Evolutionary conservation across 2,113 vertebrate genomes (phyloP), one percentile per base, ranked within the genome.

Genomic region (Callionymus lyra): DNA sequence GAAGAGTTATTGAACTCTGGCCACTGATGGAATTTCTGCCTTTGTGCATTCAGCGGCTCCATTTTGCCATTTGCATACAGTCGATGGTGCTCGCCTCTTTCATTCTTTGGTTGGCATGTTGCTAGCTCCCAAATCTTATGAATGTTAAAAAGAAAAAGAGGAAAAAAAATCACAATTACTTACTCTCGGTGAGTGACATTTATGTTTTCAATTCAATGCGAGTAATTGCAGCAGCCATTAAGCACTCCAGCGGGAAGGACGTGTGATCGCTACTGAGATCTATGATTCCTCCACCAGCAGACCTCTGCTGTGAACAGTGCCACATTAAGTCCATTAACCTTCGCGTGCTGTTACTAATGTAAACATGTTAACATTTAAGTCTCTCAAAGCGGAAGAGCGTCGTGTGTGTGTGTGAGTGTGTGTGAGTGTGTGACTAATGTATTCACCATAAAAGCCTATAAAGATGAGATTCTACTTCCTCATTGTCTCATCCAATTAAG

Each of bases 1-100:
- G 68, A 73, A 81, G 78, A 76, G 74, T 59, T 65, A 68, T 80
- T 80, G 75, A 82, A 79, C 78, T 76, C 56, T 74, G 73, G 53
- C 72, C 66, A 77, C 49, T 65, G 68, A 69, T 75, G 72, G 76
- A 81, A 77, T 82, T 78, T 71, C 50, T 63, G 66, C 74, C 70
- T 72, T 72, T 75, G 74, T 53, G 53, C 62, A 42, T 69, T 70
- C 59, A 47, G 68, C 53, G 63, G 72, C 74, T 74, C 58, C 45
- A 73, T 73, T 27, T 27, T 70, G 60, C 38, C 65, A 83, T 78
- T 81, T 78, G 70, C 79, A 82, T 80, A 72, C 52, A 60, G 62
- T 74, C 76, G 66, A 80, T 65, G 70, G 76, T 54, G 47, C 74
- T 78, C 50, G 51, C 70, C 6, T 14, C 53, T 65, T 62, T 38